Evolutionary conservation across 2,113 vertebrate species (phyloP).

Genomic region (Mormyrus iriodes): DNA sequence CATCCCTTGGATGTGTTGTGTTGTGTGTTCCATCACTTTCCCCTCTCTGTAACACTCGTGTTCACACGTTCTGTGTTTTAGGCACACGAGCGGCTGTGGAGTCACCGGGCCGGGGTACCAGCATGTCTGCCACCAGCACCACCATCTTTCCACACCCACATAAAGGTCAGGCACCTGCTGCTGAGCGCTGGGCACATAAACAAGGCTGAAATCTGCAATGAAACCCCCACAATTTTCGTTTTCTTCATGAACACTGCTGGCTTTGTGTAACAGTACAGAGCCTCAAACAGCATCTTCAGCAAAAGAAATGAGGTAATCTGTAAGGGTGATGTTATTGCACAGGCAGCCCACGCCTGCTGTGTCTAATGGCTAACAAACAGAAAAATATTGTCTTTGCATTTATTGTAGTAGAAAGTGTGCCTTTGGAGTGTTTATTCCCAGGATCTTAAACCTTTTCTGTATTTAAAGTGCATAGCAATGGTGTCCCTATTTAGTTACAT

Average conservation of each 20-base stretch:
- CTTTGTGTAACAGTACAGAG: no score
- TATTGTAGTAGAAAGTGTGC: neutral
- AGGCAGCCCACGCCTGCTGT: neutral
- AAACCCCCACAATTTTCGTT: neutral
- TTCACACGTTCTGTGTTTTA: slow-evolving; percentile 47
- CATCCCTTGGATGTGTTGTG: neutral
- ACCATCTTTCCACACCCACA: slow-evolving; percentile 73
- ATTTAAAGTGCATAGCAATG: neutral
- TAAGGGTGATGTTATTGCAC: neutral
- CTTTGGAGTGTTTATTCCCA: neutral
- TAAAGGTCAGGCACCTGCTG: slow-evolving; percentile 71
- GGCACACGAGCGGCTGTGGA: slow-evolving; percentile 61
- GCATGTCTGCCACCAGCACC: slow-evolving; percentile 72
- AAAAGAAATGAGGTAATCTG: neutral
- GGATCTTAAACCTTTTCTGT: neutral
- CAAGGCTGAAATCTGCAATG: neutral
- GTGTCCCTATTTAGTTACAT: no score
- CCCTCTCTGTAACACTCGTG: neutral
- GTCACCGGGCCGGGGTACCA: slow-evolving; percentile 57
- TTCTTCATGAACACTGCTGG: neutral
- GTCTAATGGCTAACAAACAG: neutral
- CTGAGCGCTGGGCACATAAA: neutral
- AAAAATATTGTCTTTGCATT: neutral
- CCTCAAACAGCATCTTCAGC: no score
- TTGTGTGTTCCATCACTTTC: neutral